Evolutionary conservation across 2,113 vertebrate species (phyloP), one percentile per base, ranked within the genome.

Genomic region (Suncus etruscus): DNA sequence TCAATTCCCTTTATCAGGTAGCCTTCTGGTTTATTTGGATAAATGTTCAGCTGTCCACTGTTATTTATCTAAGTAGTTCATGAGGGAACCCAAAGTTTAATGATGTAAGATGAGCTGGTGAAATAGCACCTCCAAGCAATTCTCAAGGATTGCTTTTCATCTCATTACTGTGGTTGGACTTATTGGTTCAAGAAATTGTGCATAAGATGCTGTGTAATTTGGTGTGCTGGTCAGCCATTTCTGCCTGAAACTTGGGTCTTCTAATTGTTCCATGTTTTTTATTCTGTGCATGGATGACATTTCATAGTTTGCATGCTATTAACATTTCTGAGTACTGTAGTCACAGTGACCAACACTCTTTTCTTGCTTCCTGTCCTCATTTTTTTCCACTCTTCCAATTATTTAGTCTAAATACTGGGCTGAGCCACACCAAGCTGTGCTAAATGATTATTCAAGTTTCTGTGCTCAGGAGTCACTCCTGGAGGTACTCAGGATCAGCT

Each of bases 1-100:
- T 91, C 90, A 87, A 93, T 97, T 94, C 94, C 83, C 86, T 93
- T 70, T 32, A 91, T 90, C 47, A 51, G 90, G 90, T 88, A 92
- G 93, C 88, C 91, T 95, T 94, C 91, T 90, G 86, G 87, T 81
- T 97, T 94, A 96, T 96, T 89, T 91, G 95, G 90, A 95, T 94
- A 95, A 94, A 97, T 95, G 90, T 54, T 20, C 76, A 86, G 86
- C 93, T 93, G 92, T 94, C 94, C 91, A 85, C 78, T 88, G 65
- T 78, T 94, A 94, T 94, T 96, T 94, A 81, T 90, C 85, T 90
- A 90, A 95, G 86, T 47, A 74, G 90, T 76, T 90, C 79, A 96
- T 58, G 39, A 96, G 85, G 51, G 65, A 96, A 89, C 58, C 83
- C 5, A 14, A 96, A 95, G 51, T 83, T 89, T 75, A 77, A 95